phyloP scores from a whole-genome alignment of 2,113 vertebrate genomes.

The Labrus mixtus region DNA sequence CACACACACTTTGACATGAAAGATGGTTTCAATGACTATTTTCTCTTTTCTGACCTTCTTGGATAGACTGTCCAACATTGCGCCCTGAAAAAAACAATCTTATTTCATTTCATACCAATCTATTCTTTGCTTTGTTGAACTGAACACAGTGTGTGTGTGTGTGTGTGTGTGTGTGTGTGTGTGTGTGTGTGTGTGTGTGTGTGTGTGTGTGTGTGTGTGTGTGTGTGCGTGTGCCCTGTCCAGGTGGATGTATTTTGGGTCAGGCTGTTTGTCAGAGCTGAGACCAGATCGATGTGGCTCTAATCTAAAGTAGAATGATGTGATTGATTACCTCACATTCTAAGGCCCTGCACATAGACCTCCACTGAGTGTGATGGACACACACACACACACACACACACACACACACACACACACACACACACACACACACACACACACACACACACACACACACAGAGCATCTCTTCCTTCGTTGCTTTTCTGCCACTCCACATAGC shows the following conservation, averaged over 20 bases:
- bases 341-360: constrained; percentile 56
- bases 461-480: constrained; percentile 42
- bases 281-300: constrained; percentile 76
- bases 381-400: constrained; percentile 51
- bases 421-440: constrained; percentile 33
- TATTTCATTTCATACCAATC: constrained; percentile 71
- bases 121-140: constrained; percentile 66
- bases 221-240: constrained; percentile 39
- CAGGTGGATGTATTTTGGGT: constrained; percentile 72
- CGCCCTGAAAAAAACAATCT: constrained; percentile 68
- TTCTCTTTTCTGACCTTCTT: constrained; percentile 68
- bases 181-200: constrained; percentile 53
- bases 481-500: constrained; percentile 52
- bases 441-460: constrained; percentile 36
- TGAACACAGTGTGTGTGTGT: constrained; percentile 45
- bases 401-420: constrained; percentile 43
- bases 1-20: constrained; percentile 53
- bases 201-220: constrained; percentile 23
- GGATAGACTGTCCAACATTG: constrained; percentile 48
- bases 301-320: constrained; percentile 74
- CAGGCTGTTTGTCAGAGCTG: constrained; percentile 73
- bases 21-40: constrained; percentile 69
- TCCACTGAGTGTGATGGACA: constrained; percentile 25
- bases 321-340: constrained; percentile 81
- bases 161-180: constrained; percentile 16